phyloP scores from a whole-genome alignment of 2,113 vertebrate species.

The Stegastes partitus region DNA sequence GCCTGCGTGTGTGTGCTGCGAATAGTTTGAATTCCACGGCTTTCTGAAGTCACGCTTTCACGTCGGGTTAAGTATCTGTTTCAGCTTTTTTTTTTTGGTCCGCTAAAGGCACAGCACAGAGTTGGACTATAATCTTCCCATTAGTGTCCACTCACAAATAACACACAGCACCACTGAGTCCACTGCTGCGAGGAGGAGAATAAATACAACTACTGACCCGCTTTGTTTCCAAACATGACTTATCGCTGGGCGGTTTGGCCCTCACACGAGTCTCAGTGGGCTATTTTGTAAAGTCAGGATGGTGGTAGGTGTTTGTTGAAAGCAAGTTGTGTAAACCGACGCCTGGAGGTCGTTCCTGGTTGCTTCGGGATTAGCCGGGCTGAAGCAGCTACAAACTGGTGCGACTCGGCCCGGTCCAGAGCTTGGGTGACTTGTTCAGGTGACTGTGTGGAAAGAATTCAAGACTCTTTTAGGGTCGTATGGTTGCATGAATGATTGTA shows the following conservation, averaged over 20 bases:
- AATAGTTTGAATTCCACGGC: slow-evolving; percentile 78
- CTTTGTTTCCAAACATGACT: slow-evolving; percentile 21
- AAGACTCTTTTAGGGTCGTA: too few relatives aligned
- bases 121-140: slow-evolving; percentile 2
- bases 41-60: slow-evolving; percentile 67
- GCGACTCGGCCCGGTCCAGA: slow-evolving; percentile 15
- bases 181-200: background rate
- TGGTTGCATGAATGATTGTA: too few relatives aligned
- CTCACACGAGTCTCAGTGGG: slow-evolving; percentile 35
- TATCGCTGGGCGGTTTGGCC: slow-evolving; percentile 28
- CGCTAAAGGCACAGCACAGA: slow-evolving; percentile 48
- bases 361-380: slow-evolving; percentile 51
- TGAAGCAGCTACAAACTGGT: slow-evolving; percentile 44
- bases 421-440: slow-evolving; percentile 34
- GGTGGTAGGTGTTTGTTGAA: slow-evolving; percentile 59
- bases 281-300: slow-evolving; percentile 54
- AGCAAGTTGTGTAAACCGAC: slow-evolving; percentile 61
- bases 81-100: slow-evolving; percentile 37
- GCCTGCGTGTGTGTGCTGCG: slow-evolving; percentile 45
- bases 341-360: slow-evolving; percentile 55
- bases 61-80: slow-evolving; percentile 52
- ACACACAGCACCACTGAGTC: background rate
- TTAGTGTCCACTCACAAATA: background rate
- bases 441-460: background rate
- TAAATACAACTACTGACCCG: background rate